These are phyloP conservation scores for Syngnathus rostellatus DNA, from an alignment of 2,797 vertebrate species.

Conservation along the genomic window DNA sequence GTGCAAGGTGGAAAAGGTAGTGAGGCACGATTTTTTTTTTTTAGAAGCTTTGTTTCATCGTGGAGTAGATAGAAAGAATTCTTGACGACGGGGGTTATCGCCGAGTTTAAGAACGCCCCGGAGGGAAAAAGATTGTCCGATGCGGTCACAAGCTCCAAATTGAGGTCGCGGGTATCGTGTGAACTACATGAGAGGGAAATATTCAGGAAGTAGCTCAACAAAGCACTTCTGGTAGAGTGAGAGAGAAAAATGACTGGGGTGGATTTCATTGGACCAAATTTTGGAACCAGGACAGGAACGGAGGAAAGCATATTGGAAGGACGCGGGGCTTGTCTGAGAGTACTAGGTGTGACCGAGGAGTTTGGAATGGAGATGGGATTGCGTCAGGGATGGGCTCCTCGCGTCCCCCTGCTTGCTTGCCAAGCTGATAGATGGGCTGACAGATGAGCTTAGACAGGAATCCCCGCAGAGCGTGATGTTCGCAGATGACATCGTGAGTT, in stretches of 20 bases:
- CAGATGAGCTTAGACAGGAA: neutral
- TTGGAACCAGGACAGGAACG: neutral
- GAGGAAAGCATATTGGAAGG: too few relatives aligned
- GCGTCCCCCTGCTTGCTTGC: neutral
- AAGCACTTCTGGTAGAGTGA: neutral
- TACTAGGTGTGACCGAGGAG: too few relatives aligned
- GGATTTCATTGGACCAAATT: neutral
- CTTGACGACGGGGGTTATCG: neutral
- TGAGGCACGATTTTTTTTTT: neutral
- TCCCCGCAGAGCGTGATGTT: too few relatives aligned
- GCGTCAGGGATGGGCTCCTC: neutral
- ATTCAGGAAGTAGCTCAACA: neutral
- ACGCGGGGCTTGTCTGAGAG: too few relatives aligned
- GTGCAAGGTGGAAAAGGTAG: neutral
- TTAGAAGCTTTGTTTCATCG: neutral
- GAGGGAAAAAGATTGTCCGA: neutral
- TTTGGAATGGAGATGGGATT: neutral
- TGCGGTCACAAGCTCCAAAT: neutral
- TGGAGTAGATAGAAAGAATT: neutral
- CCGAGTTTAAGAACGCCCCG: neutral
- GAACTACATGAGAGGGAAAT: neutral
- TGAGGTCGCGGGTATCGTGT: neutral
- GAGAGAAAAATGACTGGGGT: neutral
- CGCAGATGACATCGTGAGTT: too few relatives aligned
- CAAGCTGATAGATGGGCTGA: neutral